Evolutionary conservation across 2,113 vertebrate genomes (phyloP).

Genomic region (Brevimyrus niger): DNA sequence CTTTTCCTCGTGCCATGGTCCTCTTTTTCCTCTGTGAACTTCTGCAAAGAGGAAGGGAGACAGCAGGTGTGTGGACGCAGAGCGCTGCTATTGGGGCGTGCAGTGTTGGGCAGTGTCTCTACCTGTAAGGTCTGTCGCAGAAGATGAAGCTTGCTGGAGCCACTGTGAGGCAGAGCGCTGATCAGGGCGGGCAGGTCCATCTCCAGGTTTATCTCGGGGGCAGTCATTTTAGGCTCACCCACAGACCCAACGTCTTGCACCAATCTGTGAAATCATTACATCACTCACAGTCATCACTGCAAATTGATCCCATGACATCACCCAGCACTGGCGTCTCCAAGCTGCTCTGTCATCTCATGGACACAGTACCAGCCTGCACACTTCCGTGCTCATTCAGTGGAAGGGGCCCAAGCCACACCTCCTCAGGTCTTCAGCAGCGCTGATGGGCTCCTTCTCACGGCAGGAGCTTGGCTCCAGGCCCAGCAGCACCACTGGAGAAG

Average conservation of each 20-base stretch:
- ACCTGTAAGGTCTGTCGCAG: slow-evolving; percentile 31
- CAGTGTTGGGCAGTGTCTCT: background rate
- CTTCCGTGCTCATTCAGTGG: background rate
- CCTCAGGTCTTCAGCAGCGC: slow-evolving; percentile 21
- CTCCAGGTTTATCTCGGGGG: slow-evolving; percentile 32
- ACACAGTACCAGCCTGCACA: background rate
- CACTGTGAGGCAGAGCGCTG: slow-evolving; percentile 11
- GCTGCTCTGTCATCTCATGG: background rate
- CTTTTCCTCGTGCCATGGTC: background rate
- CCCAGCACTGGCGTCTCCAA: background rate
- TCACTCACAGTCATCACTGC: background rate
- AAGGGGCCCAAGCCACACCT: slow-evolving; percentile 14
- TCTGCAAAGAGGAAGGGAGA: slow-evolving; percentile 25
- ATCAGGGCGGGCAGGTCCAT: slow-evolving; percentile 36
- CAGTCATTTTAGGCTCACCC: background rate
- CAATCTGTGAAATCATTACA: slow-evolving; percentile 23
- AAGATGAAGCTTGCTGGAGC: slow-evolving; percentile 21
- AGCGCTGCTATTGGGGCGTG: background rate
- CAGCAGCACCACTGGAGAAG: slow-evolving; percentile 27
- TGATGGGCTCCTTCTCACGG: slow-evolving; percentile 11
- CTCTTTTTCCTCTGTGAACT: slow-evolving; percentile 28
- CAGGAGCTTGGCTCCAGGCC: background rate
- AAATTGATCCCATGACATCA: background rate
- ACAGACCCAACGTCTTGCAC: slow-evolving; percentile 20
- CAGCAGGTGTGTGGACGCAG: background rate